A percentile compares a stretch with the other conserved stretches of the same genome.
Conservation (phyloP, 2,888 invertebrate species). For the Drosophila pegasa region DNA sequence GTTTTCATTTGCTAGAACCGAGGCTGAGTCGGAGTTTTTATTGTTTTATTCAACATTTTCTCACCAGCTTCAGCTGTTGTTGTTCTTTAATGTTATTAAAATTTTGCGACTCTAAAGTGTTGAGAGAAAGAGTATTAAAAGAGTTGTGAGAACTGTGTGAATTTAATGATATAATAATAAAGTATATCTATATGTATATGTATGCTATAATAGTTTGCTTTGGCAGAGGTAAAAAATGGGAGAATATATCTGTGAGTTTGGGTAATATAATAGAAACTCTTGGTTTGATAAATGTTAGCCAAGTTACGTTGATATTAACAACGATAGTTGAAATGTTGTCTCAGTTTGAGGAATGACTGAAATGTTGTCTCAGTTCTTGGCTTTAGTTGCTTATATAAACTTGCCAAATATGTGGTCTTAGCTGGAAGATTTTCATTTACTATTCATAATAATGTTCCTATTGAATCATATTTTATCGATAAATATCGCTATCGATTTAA, state of each 20-base stretch:
- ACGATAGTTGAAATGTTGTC: too few relatives aligned
- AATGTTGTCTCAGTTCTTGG: neutral
- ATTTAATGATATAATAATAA: neutral
- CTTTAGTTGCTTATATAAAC: neutral
- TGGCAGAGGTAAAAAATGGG: neutral
- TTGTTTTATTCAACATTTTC: conserved; percentile 36
- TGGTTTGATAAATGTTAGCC: neutral
- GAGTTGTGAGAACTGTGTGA: neutral
- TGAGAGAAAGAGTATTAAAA: neutral
- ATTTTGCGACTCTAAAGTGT: neutral
- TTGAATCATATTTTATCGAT: neutral
- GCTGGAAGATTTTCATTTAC: neutral
- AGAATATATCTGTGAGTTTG: neutral
- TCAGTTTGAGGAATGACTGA: neutral
- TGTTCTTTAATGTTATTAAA: conserved; percentile 9
- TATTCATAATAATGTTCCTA: neutral
- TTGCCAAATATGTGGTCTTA: too few relatives aligned
- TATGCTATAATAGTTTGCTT: neutral
- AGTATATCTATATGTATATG: too few relatives aligned
- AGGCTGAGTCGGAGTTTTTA: conserved; percentile 25
- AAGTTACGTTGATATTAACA: neutral
- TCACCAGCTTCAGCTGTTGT: conserved; percentile 3
- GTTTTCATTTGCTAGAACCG: conserved; percentile 5
- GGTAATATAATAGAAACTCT: neutral
- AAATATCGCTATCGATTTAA: neutral